Conservation (phyloP, 2,113 vertebrate genomes). For the Oplegnathus fasciatus region DNA sequence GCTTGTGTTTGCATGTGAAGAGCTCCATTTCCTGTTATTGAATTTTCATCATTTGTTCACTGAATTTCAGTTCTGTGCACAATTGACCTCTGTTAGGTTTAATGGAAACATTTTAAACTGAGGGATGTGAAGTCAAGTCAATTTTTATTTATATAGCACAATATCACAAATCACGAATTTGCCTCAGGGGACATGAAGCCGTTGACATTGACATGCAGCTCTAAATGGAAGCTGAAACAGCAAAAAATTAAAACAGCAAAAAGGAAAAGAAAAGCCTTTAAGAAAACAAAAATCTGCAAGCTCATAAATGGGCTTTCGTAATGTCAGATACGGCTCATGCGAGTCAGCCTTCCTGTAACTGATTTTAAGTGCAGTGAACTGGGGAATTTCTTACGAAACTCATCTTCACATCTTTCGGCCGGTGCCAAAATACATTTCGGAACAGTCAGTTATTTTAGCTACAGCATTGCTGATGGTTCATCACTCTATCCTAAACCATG, state of each 20-base stretch:
- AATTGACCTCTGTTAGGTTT: not conserved
- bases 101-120: not conserved
- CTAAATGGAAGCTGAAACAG: not conserved
- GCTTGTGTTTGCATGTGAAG: too few relatives aligned
- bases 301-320: conserved; percentile 1
- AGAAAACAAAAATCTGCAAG: not conserved
- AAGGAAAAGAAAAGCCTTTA: not conserved
- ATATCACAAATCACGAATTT: too few relatives aligned
- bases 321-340: not conserved
- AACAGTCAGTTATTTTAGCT: not conserved
- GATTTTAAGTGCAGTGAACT: not conserved
- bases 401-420: not conserved
- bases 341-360: not conserved
- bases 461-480: not conserved
- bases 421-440: not conserved
- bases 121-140: not conserved
- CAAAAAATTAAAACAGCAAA: not conserved
- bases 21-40: not conserved
- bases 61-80: too few relatives aligned
- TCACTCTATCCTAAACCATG: not conserved
- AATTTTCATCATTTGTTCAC: not conserved
- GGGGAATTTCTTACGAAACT: conserved; percentile 2
- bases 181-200: not conserved
- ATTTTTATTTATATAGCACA: too few relatives aligned
- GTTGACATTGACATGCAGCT: not conserved